Percentiles rank a stretch among this genome's conserved stretches.
These are phyloP conservation scores for Cheirogaleus major DNA, from an alignment of 2,797 vertebrate species.

Conservation along the genomic window DNA sequence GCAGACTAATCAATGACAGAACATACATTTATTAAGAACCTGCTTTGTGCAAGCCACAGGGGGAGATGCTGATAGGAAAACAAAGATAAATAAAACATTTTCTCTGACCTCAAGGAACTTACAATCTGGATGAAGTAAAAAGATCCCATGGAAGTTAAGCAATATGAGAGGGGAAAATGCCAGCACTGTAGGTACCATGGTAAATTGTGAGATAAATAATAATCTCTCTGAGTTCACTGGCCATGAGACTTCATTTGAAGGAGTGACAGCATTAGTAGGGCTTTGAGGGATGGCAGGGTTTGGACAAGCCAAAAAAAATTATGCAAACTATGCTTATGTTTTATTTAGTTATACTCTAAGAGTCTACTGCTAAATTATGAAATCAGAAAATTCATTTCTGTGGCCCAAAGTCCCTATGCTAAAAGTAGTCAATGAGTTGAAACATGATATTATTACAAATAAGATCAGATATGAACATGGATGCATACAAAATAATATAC, in stretches of 20 bases:
- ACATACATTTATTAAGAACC: not conserved
- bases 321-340: not conserved
- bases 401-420: not conserved
- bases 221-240: not conserved
- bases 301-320: not conserved
- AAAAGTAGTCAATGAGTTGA: not conserved
- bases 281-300: not conserved
- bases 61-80: not conserved
- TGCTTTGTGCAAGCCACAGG: not conserved
- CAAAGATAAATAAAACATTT: constrained; percentile 59
- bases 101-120: not conserved
- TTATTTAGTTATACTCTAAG: not conserved
- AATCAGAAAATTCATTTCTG: not conserved
- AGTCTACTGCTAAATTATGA: not conserved
- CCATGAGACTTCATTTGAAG: not conserved
- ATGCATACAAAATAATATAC: not conserved
- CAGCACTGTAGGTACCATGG: too few relatives aligned
- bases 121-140: not conserved
- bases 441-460: not conserved
- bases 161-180: not conserved
- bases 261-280: fast-evolving
- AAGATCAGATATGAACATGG: not conserved
- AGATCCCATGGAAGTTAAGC: not conserved
- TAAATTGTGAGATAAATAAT: not conserved
- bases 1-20: not conserved